Evolutionary conservation across 2,113 vertebrate genomes (phyloP).

Genomic region (Labrus mixtus): DNA sequence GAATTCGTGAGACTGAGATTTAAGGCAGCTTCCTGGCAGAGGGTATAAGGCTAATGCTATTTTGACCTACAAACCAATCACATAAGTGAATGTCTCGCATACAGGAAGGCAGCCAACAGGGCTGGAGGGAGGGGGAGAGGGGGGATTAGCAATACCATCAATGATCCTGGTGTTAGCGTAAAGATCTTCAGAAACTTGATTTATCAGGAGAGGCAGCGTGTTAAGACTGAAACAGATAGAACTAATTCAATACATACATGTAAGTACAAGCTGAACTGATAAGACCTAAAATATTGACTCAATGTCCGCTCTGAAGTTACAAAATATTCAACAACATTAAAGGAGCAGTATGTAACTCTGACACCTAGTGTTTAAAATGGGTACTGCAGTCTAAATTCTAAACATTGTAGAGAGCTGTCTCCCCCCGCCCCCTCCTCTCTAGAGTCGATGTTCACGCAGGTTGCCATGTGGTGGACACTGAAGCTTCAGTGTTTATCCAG

Average conservation of each 20-base stretch:
- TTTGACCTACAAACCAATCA: conserved; percentile 12
- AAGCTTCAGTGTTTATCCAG: too few relatives aligned
- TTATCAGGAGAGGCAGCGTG: neutral
- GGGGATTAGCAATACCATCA: conserved; percentile 32
- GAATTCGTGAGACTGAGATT: conserved; percentile 4
- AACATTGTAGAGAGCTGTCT: too few relatives aligned
- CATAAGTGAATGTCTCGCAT: neutral
- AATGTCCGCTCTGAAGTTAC: too few relatives aligned
- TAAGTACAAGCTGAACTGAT: neutral
- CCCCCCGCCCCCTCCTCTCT: too few relatives aligned
- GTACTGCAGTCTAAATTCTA: too few relatives aligned
- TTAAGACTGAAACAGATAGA: neutral
- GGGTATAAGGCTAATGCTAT: conserved; percentile 35
- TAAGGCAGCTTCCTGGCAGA: neutral
- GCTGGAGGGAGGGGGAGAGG: neutral
- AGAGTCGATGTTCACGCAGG: too few relatives aligned
- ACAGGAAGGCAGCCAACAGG: conserved; percentile 1
- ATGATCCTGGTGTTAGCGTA: conserved; percentile 3
- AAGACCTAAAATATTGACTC: neutral
- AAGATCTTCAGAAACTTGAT: neutral
- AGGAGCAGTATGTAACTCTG: too few relatives aligned
- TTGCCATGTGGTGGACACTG: too few relatives aligned
- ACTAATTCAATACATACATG: too few relatives aligned
- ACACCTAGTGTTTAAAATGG: too few relatives aligned
- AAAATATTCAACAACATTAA: too few relatives aligned